Base-by-base conservation (phyloP, 2,113 vertebrate species). In the Bungarus multicinctus region DNA sequence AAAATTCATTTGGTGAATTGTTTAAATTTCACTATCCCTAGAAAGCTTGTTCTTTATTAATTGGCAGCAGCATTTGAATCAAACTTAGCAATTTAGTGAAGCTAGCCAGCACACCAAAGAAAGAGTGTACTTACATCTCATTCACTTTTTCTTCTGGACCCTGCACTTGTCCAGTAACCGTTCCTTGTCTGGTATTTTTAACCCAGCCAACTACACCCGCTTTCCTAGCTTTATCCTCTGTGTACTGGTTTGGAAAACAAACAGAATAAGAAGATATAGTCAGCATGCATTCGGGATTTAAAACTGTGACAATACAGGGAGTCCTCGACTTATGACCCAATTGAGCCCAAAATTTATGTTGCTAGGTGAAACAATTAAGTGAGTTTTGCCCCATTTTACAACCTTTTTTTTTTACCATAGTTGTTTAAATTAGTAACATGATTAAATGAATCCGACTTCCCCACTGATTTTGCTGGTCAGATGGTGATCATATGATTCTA, bases 151-250 rank as follows among this genome's bases (percentile, higher is more conserved):
- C 97, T 85, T 97, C 97, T 0, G 98, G 98, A 64, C 99, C 99
- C 94, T 99, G 99, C 12, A 99, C 97, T 93, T 99, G 98, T 11
- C 99, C 99, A n/a, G 97, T 97, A 95, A 99, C 99, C 0, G 98
- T 99, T 90, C 98, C 98, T 47, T 97, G 88, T 55, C 96, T 95
- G 91, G 98, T 99, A 91, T 99, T 99, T 98, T 98, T 99, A 96
- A 99, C 98, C 99, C 99, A 99, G 96, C 99, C 99, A 74, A 98
- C 98, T 95, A 99, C 97, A 43, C 99, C 99, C 14, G 98, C 97
- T 25, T 97, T 98, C 92, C 96, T 98, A 8, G 98, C 99, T 97
- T 99, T 97, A 85, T 94, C 97, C 97, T 99, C 99, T 2, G 99
- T 98, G 96, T 99, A 99, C 99, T 99, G 97, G 89, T 97, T 94